Conservation (phyloP, 2,113 vertebrate species). For the Leuciscus idus region DNA sequence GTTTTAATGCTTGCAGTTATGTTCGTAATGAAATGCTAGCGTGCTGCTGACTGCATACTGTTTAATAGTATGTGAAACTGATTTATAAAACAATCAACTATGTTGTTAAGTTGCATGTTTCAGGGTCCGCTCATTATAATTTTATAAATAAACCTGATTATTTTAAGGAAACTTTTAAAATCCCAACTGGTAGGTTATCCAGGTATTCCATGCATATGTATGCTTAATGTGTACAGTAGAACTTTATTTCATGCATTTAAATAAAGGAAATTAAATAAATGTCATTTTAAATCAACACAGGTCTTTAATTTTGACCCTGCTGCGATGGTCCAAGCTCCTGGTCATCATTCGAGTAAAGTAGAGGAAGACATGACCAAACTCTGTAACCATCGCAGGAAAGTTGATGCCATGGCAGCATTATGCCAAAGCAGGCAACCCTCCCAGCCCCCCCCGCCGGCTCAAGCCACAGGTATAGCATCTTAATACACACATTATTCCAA, state of each 20-base stretch:
- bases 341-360: conserved; percentile 80
- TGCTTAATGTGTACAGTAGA: not conserved
- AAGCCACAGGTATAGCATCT: conserved; percentile 69
- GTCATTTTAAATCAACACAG: conserved; percentile 63
- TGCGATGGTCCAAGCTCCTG: conserved; percentile 82
- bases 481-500: not conserved
- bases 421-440: conserved; percentile 89
- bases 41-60: not conserved
- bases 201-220: not conserved
- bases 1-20: not conserved
- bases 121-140: not conserved
- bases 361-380: conserved; percentile 96
- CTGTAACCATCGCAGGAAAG: conserved; percentile 94
- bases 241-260: not conserved
- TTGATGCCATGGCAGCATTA: conserved; percentile 89
- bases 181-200: not conserved
- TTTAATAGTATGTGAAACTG: not conserved
- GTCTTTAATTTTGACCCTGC: conserved; percentile 89
- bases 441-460: conserved; percentile 69
- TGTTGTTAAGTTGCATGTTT: not conserved
- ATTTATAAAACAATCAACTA: not conserved
- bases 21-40: not conserved
- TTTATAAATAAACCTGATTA: not conserved
- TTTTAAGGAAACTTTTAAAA: not conserved
- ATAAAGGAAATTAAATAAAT: not conserved